These are phyloP conservation scores for Emberiza fucata DNA, from an alignment of 2,113 vertebrate genomes.

Conservation along the genomic window DNA sequence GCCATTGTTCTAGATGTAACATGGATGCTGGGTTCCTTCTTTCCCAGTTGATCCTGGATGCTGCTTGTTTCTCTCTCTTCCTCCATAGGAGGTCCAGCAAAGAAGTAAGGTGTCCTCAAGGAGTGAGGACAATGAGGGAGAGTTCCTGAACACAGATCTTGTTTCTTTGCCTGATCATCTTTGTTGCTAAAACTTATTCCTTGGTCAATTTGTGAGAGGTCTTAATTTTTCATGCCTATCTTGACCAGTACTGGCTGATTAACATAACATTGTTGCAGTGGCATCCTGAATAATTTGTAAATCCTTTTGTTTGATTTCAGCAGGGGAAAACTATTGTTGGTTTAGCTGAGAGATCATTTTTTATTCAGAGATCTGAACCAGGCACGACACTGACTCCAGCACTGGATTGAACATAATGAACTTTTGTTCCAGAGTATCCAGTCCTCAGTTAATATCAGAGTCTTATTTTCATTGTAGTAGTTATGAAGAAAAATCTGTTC, in stretches of 20 bases:
- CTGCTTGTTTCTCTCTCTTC: not conserved
- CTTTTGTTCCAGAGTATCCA: not conserved
- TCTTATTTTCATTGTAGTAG: not conserved
- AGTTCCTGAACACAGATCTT: not conserved
- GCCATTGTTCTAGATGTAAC: not conserved
- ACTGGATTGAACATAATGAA: not conserved
- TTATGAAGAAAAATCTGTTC: not conserved
- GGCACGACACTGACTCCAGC: not conserved
- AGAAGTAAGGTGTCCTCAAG: not conserved
- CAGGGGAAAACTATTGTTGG: not conserved
- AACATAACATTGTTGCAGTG: not conserved
- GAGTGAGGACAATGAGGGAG: not conserved
- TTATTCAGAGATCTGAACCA: not conserved
- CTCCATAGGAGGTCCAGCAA: not conserved
- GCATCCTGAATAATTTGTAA: not conserved
- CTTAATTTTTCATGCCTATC: not conserved
- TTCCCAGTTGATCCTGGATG: not conserved
- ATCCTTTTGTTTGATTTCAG: not conserved
- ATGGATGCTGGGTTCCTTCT: not conserved
- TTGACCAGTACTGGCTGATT: not conserved
- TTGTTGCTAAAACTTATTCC: not conserved
- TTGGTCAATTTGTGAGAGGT: not conserved
- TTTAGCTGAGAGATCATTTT: constrained; percentile 22
- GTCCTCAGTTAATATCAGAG: not conserved
- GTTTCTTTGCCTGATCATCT: not conserved